Base-by-base conservation (phyloP, 2,888 invertebrate genomes). In the Chrysomela aeneicollis region DNA sequence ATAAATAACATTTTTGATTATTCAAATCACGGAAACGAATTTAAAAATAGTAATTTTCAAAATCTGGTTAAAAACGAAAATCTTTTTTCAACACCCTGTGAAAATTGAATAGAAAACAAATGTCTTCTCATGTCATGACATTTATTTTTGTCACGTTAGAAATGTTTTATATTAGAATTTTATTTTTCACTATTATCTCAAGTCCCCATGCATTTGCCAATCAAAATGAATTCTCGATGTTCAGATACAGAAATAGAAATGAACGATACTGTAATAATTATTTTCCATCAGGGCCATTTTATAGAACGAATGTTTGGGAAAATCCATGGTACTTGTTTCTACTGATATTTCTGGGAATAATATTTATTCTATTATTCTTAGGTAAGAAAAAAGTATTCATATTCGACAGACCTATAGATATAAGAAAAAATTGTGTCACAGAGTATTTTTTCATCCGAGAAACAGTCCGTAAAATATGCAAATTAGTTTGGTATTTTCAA, bases 351-450 rank as follows among this genome's bases (percentile, higher is more conserved):
- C 59, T 78, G 35, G 71, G 71, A n/a, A 72, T 74, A 18, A 53
- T 77, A 46, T 72, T 77, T 51, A 66, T 76, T 53, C 66, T 77
- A 9, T 65, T 78, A 60, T 68, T 78, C 51, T 69, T 77, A 65
- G 76, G 76, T 74, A 68, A 70, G 73, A 66, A 53, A 42, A 55
- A 55, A 30, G 42, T 26, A 35, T n/a, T n/a, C 26, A 26, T 26
- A 6, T 6, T 26, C 6, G 6, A n/a, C n/a, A n/a, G n/a, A n/a
- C n/a, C n/a, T n/a, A n/a, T n/a, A 35, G 8, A 35, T 49, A 18
- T 49, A 49, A 8, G 17, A 17, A 18, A 49, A 4, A 49, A 49
- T 49, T 12, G 49, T 10, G 17, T 17, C n/a, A 17, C 9, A 10
- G 8, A 49, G n/a, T n/a, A n/a, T n/a, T n/a, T n/a, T n/a, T n/a